phyloP scores from a whole-genome alignment of 2,113 vertebrate genomes.

The Cyphomyrus plagiostoma region DNA sequence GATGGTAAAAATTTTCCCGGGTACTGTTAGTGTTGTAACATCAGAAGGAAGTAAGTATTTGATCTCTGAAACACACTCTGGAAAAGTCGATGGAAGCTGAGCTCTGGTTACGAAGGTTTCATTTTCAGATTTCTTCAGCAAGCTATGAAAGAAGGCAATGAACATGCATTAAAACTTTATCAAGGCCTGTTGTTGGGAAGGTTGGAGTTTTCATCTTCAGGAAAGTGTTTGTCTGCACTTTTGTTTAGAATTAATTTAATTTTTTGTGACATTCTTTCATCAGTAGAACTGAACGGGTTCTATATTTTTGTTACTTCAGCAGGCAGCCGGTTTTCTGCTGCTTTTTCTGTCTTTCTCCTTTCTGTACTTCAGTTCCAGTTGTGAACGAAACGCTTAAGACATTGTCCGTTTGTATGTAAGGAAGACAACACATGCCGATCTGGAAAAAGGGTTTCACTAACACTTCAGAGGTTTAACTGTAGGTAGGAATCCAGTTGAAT shows the following conservation, averaged over 20 bases:
- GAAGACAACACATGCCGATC: constrained; percentile 24
- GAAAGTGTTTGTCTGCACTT: constrained; percentile 68
- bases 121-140: constrained; percentile 76
- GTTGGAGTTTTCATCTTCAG: constrained; percentile 72
- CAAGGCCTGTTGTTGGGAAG: constrained; percentile 57
- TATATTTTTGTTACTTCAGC: constrained; percentile 66
- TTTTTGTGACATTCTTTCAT: constrained; percentile 49
- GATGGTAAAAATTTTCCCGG: background rate
- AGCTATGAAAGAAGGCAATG: constrained; percentile 76
- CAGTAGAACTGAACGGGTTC: constrained; percentile 65
- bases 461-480: constrained; percentile 45
- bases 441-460: constrained; percentile 36
- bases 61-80: background rate
- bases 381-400: constrained; percentile 69
- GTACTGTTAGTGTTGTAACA: background rate
- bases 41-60: background rate
- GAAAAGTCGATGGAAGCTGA: constrained; percentile 33
- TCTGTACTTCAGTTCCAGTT: constrained; percentile 82
- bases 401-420: constrained; percentile 31
- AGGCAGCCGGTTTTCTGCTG: constrained; percentile 36
- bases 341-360: constrained; percentile 58
- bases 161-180: constrained; percentile 74
- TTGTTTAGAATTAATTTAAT: constrained; percentile 36
- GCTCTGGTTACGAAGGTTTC: constrained; percentile 67
- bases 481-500: constrained; percentile 53